Base-by-base conservation (phyloP, 2,113 vertebrate genomes). In the Onychostoma macrolepis region DNA sequence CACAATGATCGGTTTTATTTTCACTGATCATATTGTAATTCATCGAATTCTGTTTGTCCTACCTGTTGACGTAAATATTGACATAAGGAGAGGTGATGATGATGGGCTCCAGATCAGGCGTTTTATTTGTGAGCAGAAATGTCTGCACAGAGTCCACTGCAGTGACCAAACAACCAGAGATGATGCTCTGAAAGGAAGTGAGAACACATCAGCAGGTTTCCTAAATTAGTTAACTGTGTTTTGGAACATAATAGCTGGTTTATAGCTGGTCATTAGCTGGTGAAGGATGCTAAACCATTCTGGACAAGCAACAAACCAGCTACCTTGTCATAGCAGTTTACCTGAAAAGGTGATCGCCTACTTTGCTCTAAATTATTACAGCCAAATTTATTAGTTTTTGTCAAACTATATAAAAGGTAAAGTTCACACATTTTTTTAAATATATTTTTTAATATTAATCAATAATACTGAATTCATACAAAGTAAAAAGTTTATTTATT, bases 21-120 rank as follows among this genome's bases (percentile, higher is more conserved):
- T 19, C 26, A 77, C 24, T 8, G 30, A 48, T 19, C 2, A 24
- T 33, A 15, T 24, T 6, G 12, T 5, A 5, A 48, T 71, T 19
- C 0, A 72, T 41, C 8, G 4, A 26, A 9, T n/a, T 12, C 2
- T 24, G 33, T 15, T 11, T 79, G 77, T 67, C 58, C 89, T 95
- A 99, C 98, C 97, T 98, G 93, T 97, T 96, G 48, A 96, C 96
- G n/a, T 97, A 99, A 83, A 98, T 91, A 0, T 94, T 95, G 89
- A 97, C 95, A 86, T 96, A 94, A 28, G 94, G 92, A 74, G 95
- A 90, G 26, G 87, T 92, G 67, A 98, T 92, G 13, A 95, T 93
- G 65, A 88, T 92, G 1, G 98, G 96, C 9, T 94, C 94, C 53
- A 91, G 91, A 65, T 96, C 86, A 0, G 95, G 90, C 28, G 92